Evolutionary conservation across 2,113 vertebrate species (phyloP).

Genomic region (Platichthys flesus): DNA sequence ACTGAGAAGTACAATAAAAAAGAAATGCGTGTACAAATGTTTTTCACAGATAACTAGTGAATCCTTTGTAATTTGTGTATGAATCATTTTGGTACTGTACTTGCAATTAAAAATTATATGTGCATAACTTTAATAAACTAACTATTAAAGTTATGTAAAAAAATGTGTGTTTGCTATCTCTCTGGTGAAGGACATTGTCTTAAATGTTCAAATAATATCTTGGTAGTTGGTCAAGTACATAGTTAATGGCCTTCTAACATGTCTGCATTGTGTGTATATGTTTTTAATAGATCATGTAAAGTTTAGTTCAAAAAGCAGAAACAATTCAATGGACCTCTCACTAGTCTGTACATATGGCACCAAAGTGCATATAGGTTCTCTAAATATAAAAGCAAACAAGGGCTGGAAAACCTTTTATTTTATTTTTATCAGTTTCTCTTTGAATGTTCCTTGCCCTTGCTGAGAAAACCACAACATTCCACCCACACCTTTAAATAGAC

Average conservation of each 20-base stretch:
- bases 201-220: neutral
- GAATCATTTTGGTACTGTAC: neutral
- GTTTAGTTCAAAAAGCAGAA: neutral
- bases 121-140: neutral
- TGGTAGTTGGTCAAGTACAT: neutral
- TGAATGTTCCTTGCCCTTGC: neutral
- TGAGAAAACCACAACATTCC: conserved; percentile 42
- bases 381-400: too few relatives aligned
- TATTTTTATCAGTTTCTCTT: too few relatives aligned
- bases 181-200: too few relatives aligned
- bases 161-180: too few relatives aligned
- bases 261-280: neutral
- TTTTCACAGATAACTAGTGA: neutral
- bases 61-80: neutral
- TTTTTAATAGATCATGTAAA: neutral
- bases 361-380: too few relatives aligned
- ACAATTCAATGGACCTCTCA: neutral
- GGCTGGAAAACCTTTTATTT: too few relatives aligned
- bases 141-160: too few relatives aligned
- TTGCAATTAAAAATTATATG: neutral
- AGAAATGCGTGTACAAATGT: neutral
- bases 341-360: neutral
- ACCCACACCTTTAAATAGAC: conserved; percentile 47
- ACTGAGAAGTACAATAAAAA: neutral
- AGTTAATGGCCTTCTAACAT: neutral